A percentile compares a stretch with the other conserved stretches of the same genome.
Evolutionary conservation across 2,113 vertebrate species (phyloP).

Genomic region (Ophthalmolycus amberensis): DNA sequence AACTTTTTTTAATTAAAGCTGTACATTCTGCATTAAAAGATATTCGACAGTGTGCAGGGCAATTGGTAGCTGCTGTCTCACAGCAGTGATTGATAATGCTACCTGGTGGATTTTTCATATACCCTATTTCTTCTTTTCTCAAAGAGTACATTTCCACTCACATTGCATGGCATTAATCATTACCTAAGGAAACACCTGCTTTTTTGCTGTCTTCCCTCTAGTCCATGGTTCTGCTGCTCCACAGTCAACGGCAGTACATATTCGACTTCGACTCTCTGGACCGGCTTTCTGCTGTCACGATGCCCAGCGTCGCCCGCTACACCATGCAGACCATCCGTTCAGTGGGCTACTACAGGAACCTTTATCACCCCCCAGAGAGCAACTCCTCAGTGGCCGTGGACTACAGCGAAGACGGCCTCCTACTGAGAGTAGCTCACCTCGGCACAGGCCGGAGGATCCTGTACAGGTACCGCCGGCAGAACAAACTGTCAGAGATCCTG

Average conservation of each 20-base stretch:
- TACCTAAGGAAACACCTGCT: conserved; percentile 45
- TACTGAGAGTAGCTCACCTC: conserved; percentile 91
- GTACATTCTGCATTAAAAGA: conserved; percentile 5
- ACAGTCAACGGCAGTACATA: conserved; percentile 98
- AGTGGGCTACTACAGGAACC: conserved; percentile 97
- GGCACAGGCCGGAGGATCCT: conserved; percentile 94
- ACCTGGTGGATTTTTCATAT: conserved; percentile 42
- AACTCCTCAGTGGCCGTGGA: conserved; percentile 96
- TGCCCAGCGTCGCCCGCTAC: conserved; percentile 98
- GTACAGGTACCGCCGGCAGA: conserved; percentile 94
- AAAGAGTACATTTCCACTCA: conserved; percentile 21
- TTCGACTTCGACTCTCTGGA: conserved; percentile 96
- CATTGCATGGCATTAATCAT: conserved; percentile 19
- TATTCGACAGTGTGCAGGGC: neutral
- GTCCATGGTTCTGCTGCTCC: conserved; percentile 98
- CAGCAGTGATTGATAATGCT: neutral
- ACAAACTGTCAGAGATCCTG: conserved; percentile 93
- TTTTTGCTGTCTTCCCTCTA: conserved; percentile 74
- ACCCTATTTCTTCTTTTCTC: conserved; percentile 20
- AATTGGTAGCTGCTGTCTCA: conserved; percentile 10
- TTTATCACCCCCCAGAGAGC: conserved; percentile 97
- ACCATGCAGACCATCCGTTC: conserved; percentile 98
- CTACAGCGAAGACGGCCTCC: conserved; percentile 96
- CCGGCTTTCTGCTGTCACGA: conserved; percentile 93
- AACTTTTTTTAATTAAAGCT: neutral